Base-by-base conservation (phyloP, 1,140 invertebrate species). In the Lordiphosa collinella region DNA sequence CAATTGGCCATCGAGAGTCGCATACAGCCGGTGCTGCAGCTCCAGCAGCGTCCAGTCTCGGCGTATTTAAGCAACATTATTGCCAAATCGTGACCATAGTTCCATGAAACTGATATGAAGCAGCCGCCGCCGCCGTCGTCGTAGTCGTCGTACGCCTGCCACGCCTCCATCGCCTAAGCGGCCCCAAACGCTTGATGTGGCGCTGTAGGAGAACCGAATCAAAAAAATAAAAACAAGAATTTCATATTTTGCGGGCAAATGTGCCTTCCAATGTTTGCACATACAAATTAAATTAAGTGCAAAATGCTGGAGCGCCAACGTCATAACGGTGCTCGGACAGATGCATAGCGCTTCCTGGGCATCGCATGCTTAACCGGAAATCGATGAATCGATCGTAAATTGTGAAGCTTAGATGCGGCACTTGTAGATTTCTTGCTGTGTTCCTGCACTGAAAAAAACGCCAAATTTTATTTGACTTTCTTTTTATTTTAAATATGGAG, bases 31-130 rank as follows among this genome's bases (percentile, higher is more conserved):
- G 32, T 49, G 58, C 37, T 34, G 34, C 58, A 54, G 54, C 43
- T 49, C 22, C 53, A 51, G 55, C 37, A 46, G 32, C 40, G 49
- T 60, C 50, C 57, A 52, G 35, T 11, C 10, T 46, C 47, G 14
- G 36, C 78, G 78, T 87, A 86, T 87, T 87, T 87, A 87, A 87
- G 85, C 76, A 87, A 87, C 86, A 79, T 88, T 88, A 88, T 88
- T 88, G 78, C 86, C 67, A 79, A 88, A 88, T 88, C 86, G 86
- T 88, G 86, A 88, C 86, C 68, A 86, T 86, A 88, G 86, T 88
- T 88, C 73, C 86, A 88, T 88, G 86, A 88, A 88, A 88, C 86
- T 88, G 86, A 88, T 88, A 88, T 87, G 72, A 57, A 54, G 65
- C 68, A 51, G 72, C 61, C 43, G 38, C 46, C 51, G 43, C 43